Conservation (phyloP, 2,113 vertebrate genomes). For the Zosterops pallidus region DNA sequence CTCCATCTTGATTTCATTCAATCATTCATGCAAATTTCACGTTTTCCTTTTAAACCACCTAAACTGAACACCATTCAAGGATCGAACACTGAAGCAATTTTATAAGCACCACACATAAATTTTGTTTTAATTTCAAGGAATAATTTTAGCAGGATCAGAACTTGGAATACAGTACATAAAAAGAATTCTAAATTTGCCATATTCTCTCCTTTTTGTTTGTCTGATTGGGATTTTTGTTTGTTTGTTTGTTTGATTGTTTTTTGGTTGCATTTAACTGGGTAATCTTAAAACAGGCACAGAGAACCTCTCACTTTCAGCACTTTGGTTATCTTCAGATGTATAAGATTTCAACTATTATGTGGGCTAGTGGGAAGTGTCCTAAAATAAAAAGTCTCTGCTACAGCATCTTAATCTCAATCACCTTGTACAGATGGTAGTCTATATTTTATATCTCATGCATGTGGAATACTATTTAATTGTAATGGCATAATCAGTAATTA, state of each 20-base stretch:
- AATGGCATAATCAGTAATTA: neutral
- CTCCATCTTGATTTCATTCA: neutral
- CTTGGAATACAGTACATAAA: neutral
- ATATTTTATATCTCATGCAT: neutral
- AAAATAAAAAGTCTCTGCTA: neutral
- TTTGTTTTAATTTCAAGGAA: neutral
- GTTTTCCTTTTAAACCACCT: neutral
- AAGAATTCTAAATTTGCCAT: neutral
- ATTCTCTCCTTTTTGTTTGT: neutral
- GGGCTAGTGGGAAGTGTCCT: neutral
- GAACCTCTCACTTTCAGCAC: neutral
- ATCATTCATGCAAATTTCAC: neutral
- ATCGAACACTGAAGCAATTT: neutral
- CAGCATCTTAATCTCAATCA: neutral
- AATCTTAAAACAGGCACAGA: neutral
- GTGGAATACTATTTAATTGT: neutral
- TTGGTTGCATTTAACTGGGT: neutral
- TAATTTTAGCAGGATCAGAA: neutral
- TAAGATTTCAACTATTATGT: neutral
- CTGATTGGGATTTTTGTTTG: accelerated
- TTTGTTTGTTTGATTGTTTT: neutral
- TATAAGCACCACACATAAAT: neutral
- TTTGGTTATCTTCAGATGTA: neutral
- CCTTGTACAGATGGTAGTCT: neutral
- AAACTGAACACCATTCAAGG: neutral